These are phyloP conservation scores for Cercocebus atys DNA, from an alignment of 2,113 vertebrate species.

Conservation along the genomic window DNA sequence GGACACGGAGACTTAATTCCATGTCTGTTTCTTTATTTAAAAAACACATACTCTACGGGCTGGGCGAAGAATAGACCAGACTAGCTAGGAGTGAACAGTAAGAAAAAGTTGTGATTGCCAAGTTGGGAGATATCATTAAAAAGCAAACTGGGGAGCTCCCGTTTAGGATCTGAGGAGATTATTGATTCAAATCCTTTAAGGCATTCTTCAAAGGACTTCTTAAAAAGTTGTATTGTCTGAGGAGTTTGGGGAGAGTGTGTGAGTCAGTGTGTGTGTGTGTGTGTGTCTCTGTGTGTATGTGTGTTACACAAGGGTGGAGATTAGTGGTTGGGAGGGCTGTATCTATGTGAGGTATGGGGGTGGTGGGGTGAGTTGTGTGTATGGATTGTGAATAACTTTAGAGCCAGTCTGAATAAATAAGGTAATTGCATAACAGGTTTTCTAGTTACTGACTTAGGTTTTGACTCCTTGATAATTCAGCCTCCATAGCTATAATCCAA, in stretches of 20 bases:
- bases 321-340: conserved; percentile 54
- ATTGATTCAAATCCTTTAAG: conserved; percentile 66
- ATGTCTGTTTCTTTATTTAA: conserved; percentile 75
- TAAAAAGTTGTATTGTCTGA: conserved; percentile 77
- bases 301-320: not conserved
- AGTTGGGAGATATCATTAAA: conserved; percentile 73
- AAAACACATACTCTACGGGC: not conserved
- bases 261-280: not conserved
- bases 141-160: conserved; percentile 61
- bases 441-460: not conserved
- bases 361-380: not conserved
- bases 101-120: conserved; percentile 51
- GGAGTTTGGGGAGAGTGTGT: conserved; percentile 48
- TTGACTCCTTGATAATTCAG: not conserved
- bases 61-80: conserved; percentile 24
- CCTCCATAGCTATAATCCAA: not conserved
- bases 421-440: not conserved
- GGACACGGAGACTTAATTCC: conserved; percentile 59
- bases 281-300: not conserved
- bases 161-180: conserved; percentile 67
- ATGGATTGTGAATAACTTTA: not conserved
- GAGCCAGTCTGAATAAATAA: not conserved
- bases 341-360: not conserved
- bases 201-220: conserved; percentile 75
- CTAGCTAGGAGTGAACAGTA: conserved; percentile 47